Conservation (phyloP, 2,113 vertebrate genomes). For the Saguinus imperator region DNA sequence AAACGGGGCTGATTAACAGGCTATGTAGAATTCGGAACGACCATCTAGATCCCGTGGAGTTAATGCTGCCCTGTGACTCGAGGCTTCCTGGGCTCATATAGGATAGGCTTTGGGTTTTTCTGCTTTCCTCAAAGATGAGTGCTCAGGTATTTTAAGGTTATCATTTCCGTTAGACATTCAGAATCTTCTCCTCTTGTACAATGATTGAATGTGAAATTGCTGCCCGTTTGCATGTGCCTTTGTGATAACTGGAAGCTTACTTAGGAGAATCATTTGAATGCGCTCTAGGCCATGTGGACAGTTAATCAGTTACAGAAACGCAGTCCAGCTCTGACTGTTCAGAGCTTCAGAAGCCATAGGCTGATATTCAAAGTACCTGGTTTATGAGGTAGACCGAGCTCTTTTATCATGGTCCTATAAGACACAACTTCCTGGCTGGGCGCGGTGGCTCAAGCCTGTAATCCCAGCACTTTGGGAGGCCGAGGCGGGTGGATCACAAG, state of each 20-base stretch:
- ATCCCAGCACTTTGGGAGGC: no score
- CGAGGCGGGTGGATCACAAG: no score
- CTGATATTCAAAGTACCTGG: background rate
- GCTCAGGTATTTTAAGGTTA: constrained; percentile 62
- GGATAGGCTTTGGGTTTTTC: constrained; percentile 43
- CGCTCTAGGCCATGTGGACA: background rate
- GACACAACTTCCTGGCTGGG: background rate
- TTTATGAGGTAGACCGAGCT: background rate
- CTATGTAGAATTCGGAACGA: background rate
- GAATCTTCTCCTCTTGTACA: constrained; percentile 5
- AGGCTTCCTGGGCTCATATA: background rate
- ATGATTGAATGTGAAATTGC: constrained; percentile 22
- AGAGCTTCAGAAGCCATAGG: background rate
- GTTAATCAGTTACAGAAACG: background rate
- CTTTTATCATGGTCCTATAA: background rate
- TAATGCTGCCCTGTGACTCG: background rate
- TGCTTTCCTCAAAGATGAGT: constrained; percentile 54
- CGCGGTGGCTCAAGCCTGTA: no score
- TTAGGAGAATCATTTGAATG: background rate
- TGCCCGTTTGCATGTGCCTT: background rate
- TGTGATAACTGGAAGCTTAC: background rate
- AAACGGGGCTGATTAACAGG: constrained; percentile 32
- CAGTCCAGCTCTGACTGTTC: background rate
- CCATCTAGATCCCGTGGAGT: constrained; percentile 30
- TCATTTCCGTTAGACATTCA: constrained; percentile 41